Conservation (phyloP, 1,140 invertebrate genomes). For the Epicauta chinensis region DNA sequence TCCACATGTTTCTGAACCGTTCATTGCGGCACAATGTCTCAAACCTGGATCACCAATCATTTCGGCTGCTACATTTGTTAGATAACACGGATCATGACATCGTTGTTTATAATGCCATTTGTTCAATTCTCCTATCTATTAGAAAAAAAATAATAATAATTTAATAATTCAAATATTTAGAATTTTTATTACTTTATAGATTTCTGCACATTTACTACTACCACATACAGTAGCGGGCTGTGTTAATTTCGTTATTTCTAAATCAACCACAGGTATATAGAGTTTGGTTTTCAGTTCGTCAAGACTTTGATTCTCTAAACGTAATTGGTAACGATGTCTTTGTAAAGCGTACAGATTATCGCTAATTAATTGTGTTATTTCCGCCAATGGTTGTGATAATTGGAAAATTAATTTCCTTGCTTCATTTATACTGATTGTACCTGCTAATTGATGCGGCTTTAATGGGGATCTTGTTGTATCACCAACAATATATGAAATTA, state of each 20-base stretch:
- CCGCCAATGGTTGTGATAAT: constrained; percentile 35
- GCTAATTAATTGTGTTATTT: constrained; percentile 34
- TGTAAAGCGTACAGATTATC: constrained; percentile 32
- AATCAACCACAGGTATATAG: constrained; percentile 33
- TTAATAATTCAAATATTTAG: background rate
- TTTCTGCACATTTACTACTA: constrained; percentile 27
- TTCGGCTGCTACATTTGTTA: constrained; percentile 25
- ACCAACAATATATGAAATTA: constrained; percentile 31
- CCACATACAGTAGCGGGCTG: constrained; percentile 38
- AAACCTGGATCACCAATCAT: constrained; percentile 24
- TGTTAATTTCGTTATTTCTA: constrained; percentile 27
- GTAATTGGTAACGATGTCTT: constrained; percentile 20
- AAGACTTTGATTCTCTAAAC: constrained; percentile 21
- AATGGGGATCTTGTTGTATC: constrained; percentile 17
- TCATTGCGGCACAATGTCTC: constrained; percentile 26
- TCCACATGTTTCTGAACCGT: constrained; percentile 14
- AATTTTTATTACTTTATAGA: constrained; percentile 22
- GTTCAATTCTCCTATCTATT: constrained; percentile 28
- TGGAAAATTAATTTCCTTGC: constrained; percentile 33
- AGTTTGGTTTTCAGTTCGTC: constrained; percentile 29
- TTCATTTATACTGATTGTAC: constrained; percentile 35
- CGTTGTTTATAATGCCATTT: constrained; percentile 35
- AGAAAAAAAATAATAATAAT: constrained; percentile 1
- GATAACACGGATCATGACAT: constrained; percentile 32
- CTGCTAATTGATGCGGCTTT: constrained; percentile 31